A percentile compares a stretch with the other conserved stretches of the same genome.
These are phyloP conservation scores for Ypsolopha sequella DNA, from an alignment of 2,888 invertebrate genomes.

Conservation along the genomic window DNA sequence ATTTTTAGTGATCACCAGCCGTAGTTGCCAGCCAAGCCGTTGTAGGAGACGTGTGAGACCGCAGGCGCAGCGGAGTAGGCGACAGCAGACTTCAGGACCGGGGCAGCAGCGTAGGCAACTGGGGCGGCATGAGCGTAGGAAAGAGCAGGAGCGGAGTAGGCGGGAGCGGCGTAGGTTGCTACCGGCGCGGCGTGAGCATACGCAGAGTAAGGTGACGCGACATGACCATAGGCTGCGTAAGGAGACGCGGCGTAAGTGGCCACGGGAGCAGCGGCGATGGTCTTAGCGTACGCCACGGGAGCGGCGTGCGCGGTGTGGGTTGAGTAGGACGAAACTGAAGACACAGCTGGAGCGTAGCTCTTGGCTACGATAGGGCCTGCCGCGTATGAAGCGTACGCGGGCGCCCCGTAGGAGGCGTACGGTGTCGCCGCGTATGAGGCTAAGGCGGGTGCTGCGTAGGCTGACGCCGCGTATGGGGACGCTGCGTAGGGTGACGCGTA, in stretches of 20 bases:
- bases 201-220: constrained; percentile 1
- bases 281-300: constrained; percentile 16
- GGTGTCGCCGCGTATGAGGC: constrained; percentile 11
- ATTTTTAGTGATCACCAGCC: constrained; percentile 67
- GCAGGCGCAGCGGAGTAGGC: constrained; percentile 70
- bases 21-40: constrained; percentile 73
- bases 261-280: constrained; percentile 18
- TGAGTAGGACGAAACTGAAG: constrained; percentile 22
- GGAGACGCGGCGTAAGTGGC: constrained; percentile 30
- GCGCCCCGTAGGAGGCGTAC: constrained; percentile 23
- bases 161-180: constrained; percentile 13
- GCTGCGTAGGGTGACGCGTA: constrained; percentile 19
- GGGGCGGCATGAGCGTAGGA: constrained; percentile 24
- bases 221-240: constrained; percentile 18
- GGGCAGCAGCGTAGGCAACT: constrained; percentile 32
- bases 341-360: constrained; percentile 31
- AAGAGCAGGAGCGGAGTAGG: constrained; percentile 16
- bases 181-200: constrained; percentile 10
- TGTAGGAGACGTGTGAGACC: constrained; percentile 75
- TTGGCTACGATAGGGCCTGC: constrained; percentile 20
- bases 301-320: constrained; percentile 21
- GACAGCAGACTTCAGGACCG: constrained; percentile 45
- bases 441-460: constrained; percentile 13
- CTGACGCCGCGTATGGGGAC: constrained; percentile 19
- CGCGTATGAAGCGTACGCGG: constrained; percentile 28